Evolutionary conservation across 2,797 vertebrate species (phyloP), one percentile per base, ranked within the genome.

Genomic region (Pipistrellus pipistrellus): DNA sequence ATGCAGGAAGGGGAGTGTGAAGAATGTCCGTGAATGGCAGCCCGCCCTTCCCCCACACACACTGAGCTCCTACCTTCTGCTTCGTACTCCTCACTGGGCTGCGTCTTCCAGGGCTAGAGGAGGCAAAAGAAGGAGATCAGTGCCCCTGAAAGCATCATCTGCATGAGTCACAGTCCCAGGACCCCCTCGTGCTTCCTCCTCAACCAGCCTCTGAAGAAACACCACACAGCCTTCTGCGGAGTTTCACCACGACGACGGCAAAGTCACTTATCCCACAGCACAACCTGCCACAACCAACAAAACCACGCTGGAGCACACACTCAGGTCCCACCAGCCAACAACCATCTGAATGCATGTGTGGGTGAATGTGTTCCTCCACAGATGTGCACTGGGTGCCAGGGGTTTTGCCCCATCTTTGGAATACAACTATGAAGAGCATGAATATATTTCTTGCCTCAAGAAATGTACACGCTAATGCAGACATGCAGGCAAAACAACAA

Each of bases 31-130:
- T n/a, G 6, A 55, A 53, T 11, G 4, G 30, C n/a, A 38, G 35
- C 10, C 53, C n/a, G 35, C n/a, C 62, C 64, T 15, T 64, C 48
- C 66, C 32, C 0, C 0, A n/a, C 27, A 59, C 21, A 48, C 10
- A 14, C 1, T 30, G 1, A 1, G 77, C 76, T 92, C 98, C 98
- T 97, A 99, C 98, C 98, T 98, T 99, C 98, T 0, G 98, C 98
- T 97, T 98, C 98, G 2, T 98, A 99, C 89, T 99, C 98, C 95
- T 99, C 98, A 0, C 98, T 98, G 94, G 48, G 97, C 8, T 95
- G 98, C 0, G 96, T 95, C 96, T 98, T 98, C 98, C 98, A 98
- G 88, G 41, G 96, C 98, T 99, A 94, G 20, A 72, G n/a, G 82
- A 91, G 46, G 93, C 95, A 96, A 95, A 80, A 96, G 96, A 73